These are phyloP conservation scores for Pantherophis guttatus DNA, from an alignment of 2,113 vertebrate species.

Conservation along the genomic window DNA sequence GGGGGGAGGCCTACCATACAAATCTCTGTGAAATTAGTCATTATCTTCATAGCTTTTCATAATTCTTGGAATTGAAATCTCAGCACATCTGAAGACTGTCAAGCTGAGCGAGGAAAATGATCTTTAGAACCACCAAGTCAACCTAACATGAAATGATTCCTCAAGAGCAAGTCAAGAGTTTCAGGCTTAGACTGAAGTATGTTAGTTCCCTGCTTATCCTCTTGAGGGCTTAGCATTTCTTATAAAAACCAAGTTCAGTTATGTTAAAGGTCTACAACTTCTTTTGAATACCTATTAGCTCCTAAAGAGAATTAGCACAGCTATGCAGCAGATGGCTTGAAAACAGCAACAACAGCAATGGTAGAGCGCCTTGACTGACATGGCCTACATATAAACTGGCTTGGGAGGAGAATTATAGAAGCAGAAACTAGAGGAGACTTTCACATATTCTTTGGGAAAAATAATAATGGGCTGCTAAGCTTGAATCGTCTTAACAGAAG, in stretches of 20 bases:
- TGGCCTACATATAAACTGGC: background rate
- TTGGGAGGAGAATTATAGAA: background rate
- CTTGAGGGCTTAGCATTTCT: background rate
- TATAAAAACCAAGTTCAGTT: background rate
- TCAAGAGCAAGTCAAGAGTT: background rate
- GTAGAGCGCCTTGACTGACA: background rate
- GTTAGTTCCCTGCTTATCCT: background rate
- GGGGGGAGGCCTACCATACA: background rate
- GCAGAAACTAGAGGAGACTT: background rate
- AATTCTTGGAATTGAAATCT: background rate
- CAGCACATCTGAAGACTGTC: background rate
- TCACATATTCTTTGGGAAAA: background rate
- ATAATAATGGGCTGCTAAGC: constrained; percentile 30
- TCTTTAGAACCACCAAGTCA: background rate
- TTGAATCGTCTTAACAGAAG: constrained; percentile 21
- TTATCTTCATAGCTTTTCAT: background rate
- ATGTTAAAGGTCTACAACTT: background rate
- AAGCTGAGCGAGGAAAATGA: background rate
- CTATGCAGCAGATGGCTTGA: background rate
- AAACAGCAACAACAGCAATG: background rate
- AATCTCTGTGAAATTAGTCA: background rate
- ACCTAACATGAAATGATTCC: background rate
- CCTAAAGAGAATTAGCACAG: background rate
- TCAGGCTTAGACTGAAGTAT: fast-evolving
- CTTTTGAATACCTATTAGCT: background rate